These are phyloP conservation scores for Taenaris catops DNA, from an alignment of 2,888 invertebrate species.

Conservation along the genomic window DNA sequence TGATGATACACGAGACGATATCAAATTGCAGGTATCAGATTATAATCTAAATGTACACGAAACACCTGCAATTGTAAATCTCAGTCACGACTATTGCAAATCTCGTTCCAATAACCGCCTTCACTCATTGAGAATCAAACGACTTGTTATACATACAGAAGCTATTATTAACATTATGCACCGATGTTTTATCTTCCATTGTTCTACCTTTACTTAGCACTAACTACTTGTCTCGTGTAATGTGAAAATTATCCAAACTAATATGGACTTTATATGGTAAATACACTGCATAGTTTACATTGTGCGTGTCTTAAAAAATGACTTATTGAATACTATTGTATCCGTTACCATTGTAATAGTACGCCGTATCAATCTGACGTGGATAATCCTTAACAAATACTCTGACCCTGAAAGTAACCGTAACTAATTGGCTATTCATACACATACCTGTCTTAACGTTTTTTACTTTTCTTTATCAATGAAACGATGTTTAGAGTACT, in stretches of 20 bases:
- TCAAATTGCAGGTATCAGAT: conserved; percentile 4
- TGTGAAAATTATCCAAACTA: conserved; percentile 8
- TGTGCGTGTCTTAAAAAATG: conserved; percentile 6
- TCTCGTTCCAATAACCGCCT: conserved; percentile 21
- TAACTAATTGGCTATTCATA: conserved; percentile 30
- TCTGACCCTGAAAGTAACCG: conserved; percentile 40
- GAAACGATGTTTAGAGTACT: too few relatives aligned
- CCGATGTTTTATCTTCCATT: conserved; percentile 37
- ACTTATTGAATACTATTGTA: conserved; percentile 23
- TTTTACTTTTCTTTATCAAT: conserved; percentile 12
- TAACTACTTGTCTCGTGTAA: conserved; percentile 22
- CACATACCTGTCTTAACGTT: conserved; percentile 10
- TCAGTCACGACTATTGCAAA: conserved; percentile 24
- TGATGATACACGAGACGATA: too few relatives aligned
- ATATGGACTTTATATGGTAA: conserved; percentile 17
- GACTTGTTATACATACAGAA: conserved; percentile 27
- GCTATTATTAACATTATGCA: conserved; percentile 29
- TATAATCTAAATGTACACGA: conserved; percentile 1
- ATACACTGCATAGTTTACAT: conserved; percentile 9
- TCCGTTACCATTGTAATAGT: conserved; percentile 23
- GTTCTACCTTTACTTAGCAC: conserved; percentile 29
- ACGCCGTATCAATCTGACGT: conserved; percentile 28
- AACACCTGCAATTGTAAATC: conserved; percentile 18
- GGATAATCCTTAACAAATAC: conserved; percentile 58
- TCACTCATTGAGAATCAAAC: conserved; percentile 22